Evolutionary conservation across 2,113 vertebrate species (phyloP), one percentile per base, ranked within the genome.

Genomic region (Zapornia atra): DNA sequence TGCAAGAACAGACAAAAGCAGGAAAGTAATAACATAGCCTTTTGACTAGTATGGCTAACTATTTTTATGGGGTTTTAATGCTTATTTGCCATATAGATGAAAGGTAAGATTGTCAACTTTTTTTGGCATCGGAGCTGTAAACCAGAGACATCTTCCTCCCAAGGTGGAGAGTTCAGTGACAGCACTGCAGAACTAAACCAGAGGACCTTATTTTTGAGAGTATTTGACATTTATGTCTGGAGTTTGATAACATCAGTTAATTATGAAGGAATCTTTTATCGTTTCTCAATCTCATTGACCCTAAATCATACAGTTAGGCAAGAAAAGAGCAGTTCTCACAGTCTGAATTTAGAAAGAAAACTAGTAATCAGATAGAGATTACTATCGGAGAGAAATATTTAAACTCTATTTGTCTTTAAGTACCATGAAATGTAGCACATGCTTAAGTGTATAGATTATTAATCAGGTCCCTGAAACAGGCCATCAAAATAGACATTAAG

Each of bases 211-310:
- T 86, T 94, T 93, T 90, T 82, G 42, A 65, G n/a, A 80, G 68
- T 50, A 66, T 86, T 72, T 90, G 19, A 70, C 66, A 73, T 92
- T 94, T 59, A 40, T 91, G 7, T 63, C 64, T 88, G n/a, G 57
- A 66, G 50, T 64, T 95, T 56, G 91, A 91, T 94, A 82, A 78
- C 60, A 91, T 89, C 86, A 71, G 65, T 60, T 90, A 83, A 92
- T 91, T 84, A 88, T 15, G 22, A 83, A 91, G 57, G 83, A 94
- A 91, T 86, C 26, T 79, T 88, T 88, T 87, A 82, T 91, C 5
- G 0, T 79, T 91, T 88, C 31, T 78, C 12, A 17, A 3, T 93
- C 80, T 57, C 11, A 20, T 56, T 88, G 88, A 90, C 76, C 69
- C 65, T 70, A 63, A 86, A 34, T 84, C 69, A 61, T 42, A 64